These are phyloP conservation scores for Hyles euphorbiae DNA, from an alignment of 1,140 invertebrate species.

Conservation along the genomic window DNA sequence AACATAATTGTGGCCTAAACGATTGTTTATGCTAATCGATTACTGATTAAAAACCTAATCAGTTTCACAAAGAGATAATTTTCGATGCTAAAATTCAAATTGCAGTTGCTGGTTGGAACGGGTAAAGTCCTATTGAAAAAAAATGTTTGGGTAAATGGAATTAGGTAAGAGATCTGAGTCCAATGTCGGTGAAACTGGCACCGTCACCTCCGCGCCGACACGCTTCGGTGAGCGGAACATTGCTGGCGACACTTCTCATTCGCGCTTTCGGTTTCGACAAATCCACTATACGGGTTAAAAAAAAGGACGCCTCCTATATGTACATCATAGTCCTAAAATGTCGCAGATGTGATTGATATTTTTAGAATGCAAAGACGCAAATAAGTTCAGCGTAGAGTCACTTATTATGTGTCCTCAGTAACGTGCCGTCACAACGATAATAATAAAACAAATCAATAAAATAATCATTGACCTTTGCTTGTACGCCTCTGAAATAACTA, in stretches of 20 bases:
- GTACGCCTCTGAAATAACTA: too few relatives aligned
- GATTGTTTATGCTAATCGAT: slow-evolving; percentile 15
- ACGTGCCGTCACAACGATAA: too few relatives aligned
- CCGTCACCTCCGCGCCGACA: slow-evolving; percentile 33
- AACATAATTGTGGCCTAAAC: too few relatives aligned
- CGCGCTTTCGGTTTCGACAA: slow-evolving; percentile 31
- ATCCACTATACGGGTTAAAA: too few relatives aligned
- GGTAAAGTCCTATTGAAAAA: slow-evolving; percentile 27
- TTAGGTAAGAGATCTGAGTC: slow-evolving; percentile 57
- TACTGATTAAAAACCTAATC: slow-evolving; percentile 23
- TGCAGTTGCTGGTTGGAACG: slow-evolving; percentile 32
- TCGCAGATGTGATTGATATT: too few relatives aligned
- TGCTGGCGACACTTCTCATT: slow-evolving; percentile 51
- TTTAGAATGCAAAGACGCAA: too few relatives aligned
- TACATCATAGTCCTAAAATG: too few relatives aligned
- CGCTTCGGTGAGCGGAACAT: slow-evolving; percentile 62
- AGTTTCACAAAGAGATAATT: slow-evolving; percentile 48
- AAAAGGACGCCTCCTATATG: too few relatives aligned
- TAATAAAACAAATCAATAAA: too few relatives aligned
- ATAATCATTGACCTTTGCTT: too few relatives aligned
- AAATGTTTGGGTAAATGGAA: slow-evolving; percentile 53
- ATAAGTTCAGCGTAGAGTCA: too few relatives aligned
- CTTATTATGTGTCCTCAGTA: too few relatives aligned
- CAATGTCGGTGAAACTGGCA: slow-evolving; percentile 65
- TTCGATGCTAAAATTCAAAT: slow-evolving; percentile 44